Base-by-base conservation (phyloP, 2,797 vertebrate species). In the Sebastolobus alascanus region DNA sequence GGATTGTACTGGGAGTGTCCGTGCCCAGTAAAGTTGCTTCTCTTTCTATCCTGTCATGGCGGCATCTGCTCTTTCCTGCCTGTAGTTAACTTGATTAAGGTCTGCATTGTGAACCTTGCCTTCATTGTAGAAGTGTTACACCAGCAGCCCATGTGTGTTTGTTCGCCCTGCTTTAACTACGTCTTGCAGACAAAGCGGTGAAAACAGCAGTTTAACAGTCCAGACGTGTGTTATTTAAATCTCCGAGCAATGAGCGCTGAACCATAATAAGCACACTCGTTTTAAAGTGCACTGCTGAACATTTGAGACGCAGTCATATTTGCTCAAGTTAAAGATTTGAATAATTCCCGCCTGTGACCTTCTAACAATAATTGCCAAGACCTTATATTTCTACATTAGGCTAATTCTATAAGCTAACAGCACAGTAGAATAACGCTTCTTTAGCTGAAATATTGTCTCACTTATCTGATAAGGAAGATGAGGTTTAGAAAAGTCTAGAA, bases 201-300 rank as follows among this genome's bases (percentile, higher is more conserved):
- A 46, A 59, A 79, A 74, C 63, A 46, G 55, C 77, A 56, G 59
- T 73, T 83, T 68, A 82, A 75, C 66, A 82, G 75, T 59, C 75
- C 71, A 85, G 70, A 79, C 65, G 13, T 77, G 46, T 74, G 76
- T 80, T 70, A 85, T 88, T 84, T 83, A 70, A 89, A 87, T 84
- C 80, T 77, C 68, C 6, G 2, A 66, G 72, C 73, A 77, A 77
- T 75, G 75, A 85, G 77, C 46, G 9, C 35, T 70, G 75, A 78
- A 76, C 77, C 70, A 68, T 82, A 75, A 82, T 80, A 75, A 86
- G 54, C 73, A 64, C 4, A 16, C 52, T 72, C 43, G n/a, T 78
- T 73, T 85, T 63, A 70, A 85, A 77, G 54, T 85, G 82, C 78
- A 80, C 70, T 55, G 38, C 61, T 83, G 70, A 81, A 64, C 79